Evolutionary conservation across 2,113 vertebrate species (phyloP), one percentile per base, ranked within the genome.

Genomic region (Haemorhous mexicanus): DNA sequence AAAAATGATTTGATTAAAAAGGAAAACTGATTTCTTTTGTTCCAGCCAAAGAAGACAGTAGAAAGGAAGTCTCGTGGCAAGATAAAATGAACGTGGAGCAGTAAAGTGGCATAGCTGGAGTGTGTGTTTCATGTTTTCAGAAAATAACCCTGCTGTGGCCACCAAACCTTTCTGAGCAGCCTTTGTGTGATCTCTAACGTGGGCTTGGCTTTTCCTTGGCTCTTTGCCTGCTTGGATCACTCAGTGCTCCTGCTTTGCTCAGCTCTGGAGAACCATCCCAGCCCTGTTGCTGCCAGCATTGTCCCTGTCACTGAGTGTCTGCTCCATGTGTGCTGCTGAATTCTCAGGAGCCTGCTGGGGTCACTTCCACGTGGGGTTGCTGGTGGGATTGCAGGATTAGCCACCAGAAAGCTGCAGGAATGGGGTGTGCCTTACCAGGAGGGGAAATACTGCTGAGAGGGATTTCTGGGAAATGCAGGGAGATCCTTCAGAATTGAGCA

Each of bases 1-100:
- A 2, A 80, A 67, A 77, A 49, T 26, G 4, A 43, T 21, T 37
- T 89, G n/a, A 92, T 97, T 97, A 78, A 95, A 94, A 93, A 92
- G 39, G 63, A 84, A 77, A 95, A 93, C 9, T 23, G 94, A 21
- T 96, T 92, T 97, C 89, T 97, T 97, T 62, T 97, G 84, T 98
- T 98, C 89, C 97, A 98, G 97, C 97, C 41, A 35, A 96, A 96
- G 97, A 97, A 96, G 97, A 97, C 93, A 91, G 21, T 96, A 96
- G 96, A 96, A 89, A 95, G 93, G 97, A 97, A 61, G 75, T 89
- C 92, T 46, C 96, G 72, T 72, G 96, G 93, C 97, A 97, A 97
- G 96, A 96, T 92, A 95, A 96, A 96, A 85, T 94, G 94, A 96
- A 56, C 90, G 3, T 63, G 96, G 95, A 96, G 79, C 93, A 96